These are phyloP conservation scores for Diachasmimorpha longicaudata DNA, from an alignment of 1,140 invertebrate species.

Conservation along the genomic window DNA sequence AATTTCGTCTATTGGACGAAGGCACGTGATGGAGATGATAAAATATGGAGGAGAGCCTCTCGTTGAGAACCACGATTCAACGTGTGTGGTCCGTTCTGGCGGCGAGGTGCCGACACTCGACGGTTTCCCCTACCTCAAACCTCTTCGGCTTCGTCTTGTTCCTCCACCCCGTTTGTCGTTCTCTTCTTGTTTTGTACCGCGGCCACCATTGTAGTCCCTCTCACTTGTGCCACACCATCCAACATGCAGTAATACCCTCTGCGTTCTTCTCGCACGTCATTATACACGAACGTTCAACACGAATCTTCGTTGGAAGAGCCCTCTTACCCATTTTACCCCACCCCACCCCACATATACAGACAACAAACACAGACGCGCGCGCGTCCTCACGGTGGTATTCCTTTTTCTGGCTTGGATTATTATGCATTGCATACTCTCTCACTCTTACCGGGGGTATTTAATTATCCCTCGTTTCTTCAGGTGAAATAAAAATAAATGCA, in stretches of 20 bases:
- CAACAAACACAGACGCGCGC: no score
- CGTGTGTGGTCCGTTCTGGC: slow-evolving; percentile 63
- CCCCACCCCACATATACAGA: no score
- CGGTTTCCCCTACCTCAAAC: slow-evolving; percentile 42
- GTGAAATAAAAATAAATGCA: background rate
- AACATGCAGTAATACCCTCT: slow-evolving; percentile 5
- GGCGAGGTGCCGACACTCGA: slow-evolving; percentile 64
- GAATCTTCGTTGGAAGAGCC: slow-evolving; percentile 47
- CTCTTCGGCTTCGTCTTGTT: slow-evolving; percentile 35
- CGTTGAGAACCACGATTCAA: slow-evolving; percentile 59
- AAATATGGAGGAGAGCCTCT: slow-evolving; percentile 26
- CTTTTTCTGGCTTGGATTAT: slow-evolving; percentile 5
- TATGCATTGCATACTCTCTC: slow-evolving; percentile 2
- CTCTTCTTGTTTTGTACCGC: slow-evolving; percentile 29
- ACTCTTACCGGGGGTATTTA: background rate
- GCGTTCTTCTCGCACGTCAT: slow-evolving; percentile 51
- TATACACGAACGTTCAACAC: slow-evolving; percentile 55
- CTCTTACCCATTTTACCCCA: slow-evolving; percentile 1
- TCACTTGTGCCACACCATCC: slow-evolving; percentile 12
- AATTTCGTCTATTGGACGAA: slow-evolving; percentile 16
- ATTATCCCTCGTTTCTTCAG: background rate
- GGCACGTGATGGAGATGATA: background rate
- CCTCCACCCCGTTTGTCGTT: slow-evolving; percentile 33
- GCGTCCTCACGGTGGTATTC: background rate
- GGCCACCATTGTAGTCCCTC: slow-evolving; percentile 24